Percentiles rank a stretch among this genome's conserved stretches.
These are phyloP conservation scores for Trichogramma pretiosum DNA, from an alignment of 1,140 invertebrate genomes.

Conservation along the genomic window DNA sequence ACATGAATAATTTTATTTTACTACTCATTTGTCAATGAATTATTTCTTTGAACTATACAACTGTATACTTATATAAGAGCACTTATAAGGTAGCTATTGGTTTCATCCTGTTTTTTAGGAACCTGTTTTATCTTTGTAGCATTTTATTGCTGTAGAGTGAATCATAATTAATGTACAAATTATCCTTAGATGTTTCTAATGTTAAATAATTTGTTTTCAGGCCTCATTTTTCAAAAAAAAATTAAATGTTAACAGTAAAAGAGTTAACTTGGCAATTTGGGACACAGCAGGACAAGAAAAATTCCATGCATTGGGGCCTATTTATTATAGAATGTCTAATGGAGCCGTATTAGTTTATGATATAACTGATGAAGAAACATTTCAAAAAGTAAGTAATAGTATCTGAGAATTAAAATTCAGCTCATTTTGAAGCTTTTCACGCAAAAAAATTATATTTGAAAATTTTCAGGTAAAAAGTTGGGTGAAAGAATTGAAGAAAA, in stretches of 20 bases:
- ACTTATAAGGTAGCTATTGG: neutral
- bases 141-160: neutral
- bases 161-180: neutral
- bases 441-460: conserved; percentile 5
- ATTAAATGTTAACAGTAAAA: conserved; percentile 80
- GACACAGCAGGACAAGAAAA: conserved; percentile 94
- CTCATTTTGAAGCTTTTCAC: conserved; percentile 6
- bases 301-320: conserved; percentile 94
- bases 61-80: neutral
- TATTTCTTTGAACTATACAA: too few relatives aligned
- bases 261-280: conserved; percentile 93
- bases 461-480: conserved; percentile 83
- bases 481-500: conserved; percentile 95
- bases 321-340: conserved; percentile 96
- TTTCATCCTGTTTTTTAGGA: neutral
- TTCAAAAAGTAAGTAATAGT: conserved; percentile 70
- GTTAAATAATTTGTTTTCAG: conserved; percentile 51
- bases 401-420: conserved; percentile 12
- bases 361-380: conserved; percentile 95
- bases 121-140: neutral
- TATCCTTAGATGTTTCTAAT: too few relatives aligned
- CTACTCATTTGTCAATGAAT: too few relatives aligned
- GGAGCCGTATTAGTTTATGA: conserved; percentile 98
- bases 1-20: too few relatives aligned
- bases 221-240: conserved; percentile 96